Conservation (phyloP, 2,797 vertebrate species). For the Carcharodon carcharias region DNA sequence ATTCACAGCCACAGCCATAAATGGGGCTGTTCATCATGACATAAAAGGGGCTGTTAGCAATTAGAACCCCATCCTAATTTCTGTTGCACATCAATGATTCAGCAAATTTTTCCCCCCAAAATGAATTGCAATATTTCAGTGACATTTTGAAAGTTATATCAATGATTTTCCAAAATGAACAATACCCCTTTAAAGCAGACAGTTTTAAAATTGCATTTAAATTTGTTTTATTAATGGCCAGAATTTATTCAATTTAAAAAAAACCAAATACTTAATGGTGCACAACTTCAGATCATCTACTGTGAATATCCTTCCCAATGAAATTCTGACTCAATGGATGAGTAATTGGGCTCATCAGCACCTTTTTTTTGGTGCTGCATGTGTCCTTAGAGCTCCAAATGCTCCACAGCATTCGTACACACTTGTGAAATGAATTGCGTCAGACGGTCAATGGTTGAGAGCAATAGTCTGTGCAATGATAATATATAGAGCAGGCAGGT, state of each 20-base stretch:
- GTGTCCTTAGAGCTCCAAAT: too few species aligned
- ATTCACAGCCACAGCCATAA: not conserved
- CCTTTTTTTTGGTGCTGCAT: too few species aligned
- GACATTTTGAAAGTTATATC: not conserved
- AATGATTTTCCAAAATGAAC: not conserved
- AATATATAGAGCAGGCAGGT: too few species aligned
- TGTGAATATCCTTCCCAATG: not conserved
- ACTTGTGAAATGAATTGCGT: too few species aligned
- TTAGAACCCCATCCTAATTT: not conserved
- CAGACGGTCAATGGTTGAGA: too few species aligned
- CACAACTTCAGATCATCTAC: not conserved
- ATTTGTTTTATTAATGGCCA: not conserved
- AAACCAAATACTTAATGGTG: not conserved
- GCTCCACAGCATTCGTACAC: too few species aligned
- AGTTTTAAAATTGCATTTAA: constrained; percentile 28
- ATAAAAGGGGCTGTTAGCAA: not conserved
- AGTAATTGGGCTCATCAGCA: too few species aligned
- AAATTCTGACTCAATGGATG: not conserved
- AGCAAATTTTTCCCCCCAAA: not conserved
- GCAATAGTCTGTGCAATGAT: too few species aligned
- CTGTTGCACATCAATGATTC: not conserved
- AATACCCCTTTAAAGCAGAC: not conserved
- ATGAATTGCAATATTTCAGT: not conserved
- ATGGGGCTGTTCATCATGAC: not conserved
- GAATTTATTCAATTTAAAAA: not conserved